A percentile compares a stretch with the other conserved stretches of the same genome.
phyloP scores from a whole-genome alignment of 2,113 vertebrate species.

The Calyptomena viridis region DNA sequence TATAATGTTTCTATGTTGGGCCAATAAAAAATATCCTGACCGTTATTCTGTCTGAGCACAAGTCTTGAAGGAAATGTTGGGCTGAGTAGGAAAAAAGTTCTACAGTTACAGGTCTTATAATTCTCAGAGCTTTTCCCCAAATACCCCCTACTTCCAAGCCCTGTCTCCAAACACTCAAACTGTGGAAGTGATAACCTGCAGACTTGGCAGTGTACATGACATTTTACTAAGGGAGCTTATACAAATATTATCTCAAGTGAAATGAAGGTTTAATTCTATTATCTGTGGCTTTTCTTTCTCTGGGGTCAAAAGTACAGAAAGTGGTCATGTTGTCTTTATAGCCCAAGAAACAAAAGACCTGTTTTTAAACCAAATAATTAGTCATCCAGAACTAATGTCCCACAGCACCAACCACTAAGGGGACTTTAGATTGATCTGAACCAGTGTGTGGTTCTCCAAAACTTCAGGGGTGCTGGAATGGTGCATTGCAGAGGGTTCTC shows the following conservation, averaged over 20 bases:
- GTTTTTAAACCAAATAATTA: conserved; percentile 71
- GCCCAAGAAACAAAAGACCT: conserved; percentile 62
- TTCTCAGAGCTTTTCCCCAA: conserved; percentile 55
- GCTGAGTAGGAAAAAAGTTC: conserved; percentile 50
- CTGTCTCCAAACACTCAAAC: conserved; percentile 60
- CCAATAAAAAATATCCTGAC: conserved; percentile 66
- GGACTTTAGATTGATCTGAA: conserved; percentile 8
- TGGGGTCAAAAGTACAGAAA: conserved; percentile 82
- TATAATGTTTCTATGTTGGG: conserved; percentile 54
- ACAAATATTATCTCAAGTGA: conserved; percentile 83
- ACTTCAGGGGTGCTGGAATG: background rate
- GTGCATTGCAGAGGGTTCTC: background rate
- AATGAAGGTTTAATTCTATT: conserved; percentile 86
- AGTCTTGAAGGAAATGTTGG: conserved; percentile 53
- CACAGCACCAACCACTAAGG: conserved; percentile 36
- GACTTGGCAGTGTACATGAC: conserved; percentile 72
- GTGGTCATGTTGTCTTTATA: conserved; percentile 67
- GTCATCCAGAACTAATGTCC: conserved; percentile 68
- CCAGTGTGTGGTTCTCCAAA: conserved; percentile 1
- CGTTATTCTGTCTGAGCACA: conserved; percentile 42
- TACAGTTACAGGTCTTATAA: conserved; percentile 48
- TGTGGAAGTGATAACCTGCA: conserved; percentile 70
- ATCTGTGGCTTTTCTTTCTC: conserved; percentile 81
- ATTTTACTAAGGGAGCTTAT: conserved; percentile 78
- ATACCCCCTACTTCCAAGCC: conserved; percentile 63